phyloP scores from a whole-genome alignment of 2,113 vertebrate genomes.

The Cochlearius cochlearius region DNA sequence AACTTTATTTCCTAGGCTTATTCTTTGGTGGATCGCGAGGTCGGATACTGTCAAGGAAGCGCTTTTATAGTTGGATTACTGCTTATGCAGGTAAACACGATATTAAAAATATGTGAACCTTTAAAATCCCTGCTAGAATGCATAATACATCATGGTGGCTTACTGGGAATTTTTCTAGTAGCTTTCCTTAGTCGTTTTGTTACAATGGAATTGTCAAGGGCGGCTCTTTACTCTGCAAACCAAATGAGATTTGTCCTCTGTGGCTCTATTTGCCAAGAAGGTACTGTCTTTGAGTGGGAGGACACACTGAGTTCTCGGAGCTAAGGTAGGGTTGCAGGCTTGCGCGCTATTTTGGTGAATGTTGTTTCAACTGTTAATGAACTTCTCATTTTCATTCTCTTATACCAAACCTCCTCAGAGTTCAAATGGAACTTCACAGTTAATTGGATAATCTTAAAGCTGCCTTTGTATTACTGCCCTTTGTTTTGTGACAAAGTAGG shows the following conservation, averaged over 20 bases:
- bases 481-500: not conserved
- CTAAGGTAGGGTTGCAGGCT: not conserved
- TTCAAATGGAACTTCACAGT: not conserved
- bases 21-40: conserved; percentile 97
- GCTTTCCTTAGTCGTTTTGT: not conserved
- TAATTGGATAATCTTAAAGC: not conserved
- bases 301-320: not conserved
- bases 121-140: not conserved
- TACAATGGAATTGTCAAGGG: not conserved
- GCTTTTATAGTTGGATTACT: conserved; percentile 97
- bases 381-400: not conserved
- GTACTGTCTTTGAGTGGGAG: not conserved
- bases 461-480: not conserved
- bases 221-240: not conserved
- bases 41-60: conserved; percentile 98
- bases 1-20: conserved; percentile 85
- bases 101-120: not conserved
- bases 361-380: not conserved
- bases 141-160: not conserved
- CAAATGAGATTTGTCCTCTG: not conserved
- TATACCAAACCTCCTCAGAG: not conserved
- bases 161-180: not conserved
- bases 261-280: not conserved
- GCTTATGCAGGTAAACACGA: conserved; percentile 92
- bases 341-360: not conserved